Conservation (phyloP, 53 echinoderm and acorn worm genomes). For the Holothuria scabra region DNA sequence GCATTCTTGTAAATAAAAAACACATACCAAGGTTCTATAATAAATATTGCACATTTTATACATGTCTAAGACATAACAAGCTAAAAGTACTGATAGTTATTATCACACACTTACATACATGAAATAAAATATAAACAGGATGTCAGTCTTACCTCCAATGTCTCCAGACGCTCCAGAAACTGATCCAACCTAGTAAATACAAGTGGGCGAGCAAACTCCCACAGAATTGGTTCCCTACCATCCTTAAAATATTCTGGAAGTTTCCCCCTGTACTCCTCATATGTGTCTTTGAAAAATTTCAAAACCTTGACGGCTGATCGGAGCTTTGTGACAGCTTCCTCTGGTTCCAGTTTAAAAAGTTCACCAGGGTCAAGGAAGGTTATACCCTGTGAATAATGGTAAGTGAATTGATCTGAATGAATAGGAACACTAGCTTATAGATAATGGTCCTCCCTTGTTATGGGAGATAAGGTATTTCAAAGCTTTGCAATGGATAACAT, state of each 20-base stretch:
- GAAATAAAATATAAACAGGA: no score
- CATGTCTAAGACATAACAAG: no score
- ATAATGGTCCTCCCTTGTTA: no score
- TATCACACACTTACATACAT: no score
- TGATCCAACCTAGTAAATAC: slow-evolving; percentile 88
- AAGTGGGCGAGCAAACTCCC: slow-evolving; percentile 94
- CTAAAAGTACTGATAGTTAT: no score
- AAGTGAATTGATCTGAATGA: background rate
- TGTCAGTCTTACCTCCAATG: slow-evolving; percentile 68
- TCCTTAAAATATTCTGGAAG: slow-evolving; percentile 98
- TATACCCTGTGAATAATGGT: slow-evolving; percentile 71
- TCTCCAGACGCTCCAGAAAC: slow-evolving; percentile 80
- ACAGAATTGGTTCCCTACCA: slow-evolving; percentile 76
- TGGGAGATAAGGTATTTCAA: no score
- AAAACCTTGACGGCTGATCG: slow-evolving; percentile 76
- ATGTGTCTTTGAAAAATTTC: slow-evolving; percentile 66
- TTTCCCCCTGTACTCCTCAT: slow-evolving; percentile 84
- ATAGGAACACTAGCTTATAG: background rate
- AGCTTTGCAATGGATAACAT: no score
- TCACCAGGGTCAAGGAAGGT: slow-evolving; percentile 85
- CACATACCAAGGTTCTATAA: no score
- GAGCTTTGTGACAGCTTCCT: slow-evolving; percentile 90
- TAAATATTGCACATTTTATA: no score
- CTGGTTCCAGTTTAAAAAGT: slow-evolving; percentile 92
- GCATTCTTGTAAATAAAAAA: no score